phyloP scores from a whole-genome alignment of 2,797 vertebrate genomes.

The Channallabes apus region DNA sequence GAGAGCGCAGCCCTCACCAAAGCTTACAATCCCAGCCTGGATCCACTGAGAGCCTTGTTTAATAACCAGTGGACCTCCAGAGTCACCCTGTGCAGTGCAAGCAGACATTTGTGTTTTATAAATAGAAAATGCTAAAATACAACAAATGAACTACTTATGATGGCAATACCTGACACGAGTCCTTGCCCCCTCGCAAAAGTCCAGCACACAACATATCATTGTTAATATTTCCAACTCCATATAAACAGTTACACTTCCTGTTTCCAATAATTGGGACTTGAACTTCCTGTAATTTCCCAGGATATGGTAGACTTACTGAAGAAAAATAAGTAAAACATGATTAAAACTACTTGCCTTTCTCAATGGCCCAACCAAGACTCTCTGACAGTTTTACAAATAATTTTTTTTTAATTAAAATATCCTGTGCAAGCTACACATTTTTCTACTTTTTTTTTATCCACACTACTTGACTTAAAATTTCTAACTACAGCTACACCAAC shows the following conservation, averaged over 20 bases:
- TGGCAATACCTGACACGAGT: conserved; percentile 64
- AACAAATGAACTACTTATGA: neutral
- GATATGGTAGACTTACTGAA: fast-evolving
- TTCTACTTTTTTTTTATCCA: too few species aligned
- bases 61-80: conserved; percentile 60
- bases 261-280: too few species aligned
- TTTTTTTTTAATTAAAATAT: too few species aligned
- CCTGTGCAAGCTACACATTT: neutral
- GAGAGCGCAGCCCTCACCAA: neutral
- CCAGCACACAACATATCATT: conserved; percentile 66
- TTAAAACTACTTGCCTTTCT: neutral
- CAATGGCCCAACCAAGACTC: neutral
- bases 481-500: neutral
- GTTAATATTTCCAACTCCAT: fast-evolving
- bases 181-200: conserved; percentile 45
- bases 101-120: neutral
- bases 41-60: too few species aligned
- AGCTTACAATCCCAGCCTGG: conserved; percentile 64
- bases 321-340: neutral
- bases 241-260: too few species aligned
- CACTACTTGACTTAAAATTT: neutral
- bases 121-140: neutral
- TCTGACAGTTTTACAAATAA: neutral
- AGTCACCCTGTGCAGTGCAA: conserved; percentile 57
- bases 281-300: conserved; percentile 52